A percentile compares a stretch with the other conserved stretches of the same genome.
phyloP scores from a whole-genome alignment of 2,113 vertebrate genomes.

The Chionodraco myersi region DNA sequence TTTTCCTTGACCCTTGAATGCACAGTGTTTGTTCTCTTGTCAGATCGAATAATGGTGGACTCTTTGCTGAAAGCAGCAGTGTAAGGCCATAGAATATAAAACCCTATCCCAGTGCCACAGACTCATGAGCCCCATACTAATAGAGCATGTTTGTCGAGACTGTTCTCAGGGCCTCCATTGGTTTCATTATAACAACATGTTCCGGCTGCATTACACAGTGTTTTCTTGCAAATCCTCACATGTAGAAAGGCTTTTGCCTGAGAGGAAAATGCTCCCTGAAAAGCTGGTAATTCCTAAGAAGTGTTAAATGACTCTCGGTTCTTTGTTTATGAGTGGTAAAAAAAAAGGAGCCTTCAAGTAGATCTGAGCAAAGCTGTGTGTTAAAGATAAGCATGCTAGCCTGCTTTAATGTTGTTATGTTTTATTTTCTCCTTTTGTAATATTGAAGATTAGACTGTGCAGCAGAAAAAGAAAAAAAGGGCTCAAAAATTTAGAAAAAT shows the following conservation, averaged over 20 bases:
- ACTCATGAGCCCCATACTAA: constrained; percentile 78
- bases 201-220: constrained; percentile 69
- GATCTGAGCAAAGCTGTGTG: constrained; percentile 63
- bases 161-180: constrained; percentile 43
- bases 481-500: constrained; percentile 34
- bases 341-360: constrained; percentile 52
- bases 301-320: constrained; percentile 59
- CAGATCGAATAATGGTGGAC: constrained; percentile 80
- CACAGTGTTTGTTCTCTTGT: constrained; percentile 82
- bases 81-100: constrained; percentile 78
- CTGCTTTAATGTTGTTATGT: constrained; percentile 51
- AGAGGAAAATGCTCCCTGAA: constrained; percentile 40
- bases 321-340: constrained; percentile 66
- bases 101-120: constrained; percentile 54
- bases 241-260: constrained; percentile 41
- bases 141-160: constrained; percentile 57
- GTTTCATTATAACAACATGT: constrained; percentile 62
- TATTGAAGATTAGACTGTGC: constrained; percentile 49
- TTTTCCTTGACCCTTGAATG: constrained; percentile 80
- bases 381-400: constrained; percentile 68
- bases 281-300: constrained; percentile 62
- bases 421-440: constrained; percentile 51
- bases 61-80: constrained; percentile 83
- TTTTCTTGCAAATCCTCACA: constrained; percentile 66
- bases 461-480: constrained; percentile 17